Evolutionary conservation across 1,140 invertebrate species (phyloP).

Genomic region (Uloborus diversus): DNA sequence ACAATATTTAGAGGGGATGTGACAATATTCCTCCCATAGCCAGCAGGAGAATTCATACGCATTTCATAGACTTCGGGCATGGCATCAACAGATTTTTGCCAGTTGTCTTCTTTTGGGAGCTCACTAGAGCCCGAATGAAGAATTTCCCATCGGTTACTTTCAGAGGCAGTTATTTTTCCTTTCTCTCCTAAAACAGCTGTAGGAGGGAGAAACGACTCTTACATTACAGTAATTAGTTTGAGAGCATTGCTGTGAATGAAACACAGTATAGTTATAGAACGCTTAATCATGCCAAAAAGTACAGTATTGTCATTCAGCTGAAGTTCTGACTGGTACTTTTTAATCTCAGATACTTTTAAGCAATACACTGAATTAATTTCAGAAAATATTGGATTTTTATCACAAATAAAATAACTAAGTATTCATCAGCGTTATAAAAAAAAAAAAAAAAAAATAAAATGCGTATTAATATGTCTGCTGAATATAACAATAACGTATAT

Average conservation of each 20-base stretch:
- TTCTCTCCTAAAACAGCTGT: constrained; percentile 18
- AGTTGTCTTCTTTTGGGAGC: constrained; percentile 3
- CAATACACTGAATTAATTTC: no score
- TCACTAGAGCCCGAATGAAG: constrained; percentile 3
- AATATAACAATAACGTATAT: no score
- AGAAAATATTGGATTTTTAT: no score
- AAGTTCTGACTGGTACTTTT: neutral
- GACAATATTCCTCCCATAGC: constrained; percentile 21
- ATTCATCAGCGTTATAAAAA: no score
- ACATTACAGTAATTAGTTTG: neutral
- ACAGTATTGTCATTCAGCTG: no score
- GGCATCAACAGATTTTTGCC: constrained; percentile 26
- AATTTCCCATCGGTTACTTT: constrained; percentile 30
- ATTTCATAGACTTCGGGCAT: constrained; percentile 52
- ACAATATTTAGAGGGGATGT: constrained; percentile 41
- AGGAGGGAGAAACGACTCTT: neutral
- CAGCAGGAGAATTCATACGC: constrained; percentile 21
- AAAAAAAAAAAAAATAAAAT: no score
- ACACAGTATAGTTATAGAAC: neutral
- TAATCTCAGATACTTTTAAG: no score
- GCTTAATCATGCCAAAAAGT: neutral
- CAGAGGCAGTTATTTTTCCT: constrained; percentile 7
- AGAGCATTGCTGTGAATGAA: neutral
- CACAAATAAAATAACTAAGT: no score
- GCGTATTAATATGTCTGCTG: no score